Base-by-base conservation (phyloP, 1,140 invertebrate genomes). In the silkworm (Bombyx mori) region DNA sequence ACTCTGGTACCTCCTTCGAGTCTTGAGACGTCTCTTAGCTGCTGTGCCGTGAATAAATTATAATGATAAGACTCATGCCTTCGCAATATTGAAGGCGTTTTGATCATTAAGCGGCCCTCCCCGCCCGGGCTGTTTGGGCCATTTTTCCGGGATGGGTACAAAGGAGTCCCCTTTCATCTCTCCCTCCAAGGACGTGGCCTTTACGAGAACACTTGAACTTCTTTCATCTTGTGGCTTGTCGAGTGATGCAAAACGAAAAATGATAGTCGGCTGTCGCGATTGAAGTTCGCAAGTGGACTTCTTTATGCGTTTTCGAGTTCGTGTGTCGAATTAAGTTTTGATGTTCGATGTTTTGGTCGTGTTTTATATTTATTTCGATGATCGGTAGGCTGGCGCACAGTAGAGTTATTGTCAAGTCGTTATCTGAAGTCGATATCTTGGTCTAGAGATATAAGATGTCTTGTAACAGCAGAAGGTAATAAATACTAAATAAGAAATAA, bases 21-120 rank as follows among this genome's bases (percentile, higher is more conserved):
- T 35, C 4, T 35, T 35, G 26, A 35, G 56, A 65, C 54, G 59
- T 58, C 57, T 58, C 54, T 60, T 60, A 53, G 64, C 66, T 73
- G 71, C 70, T 75, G 63, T 68, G 61, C 73, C 66, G 66, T 86
- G 79, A 83, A 86, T 83, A 82, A 86, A 82, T 82, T 81, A 83
- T 83, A 82, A 79, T 72, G 76, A 78, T 81, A 83, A 79, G 73
- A 68, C 70, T 66, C 69, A 69, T 76, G 77, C 71, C 77, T 77
- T 77, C 73, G 73, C 75, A 75, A 82, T 85, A 83, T 85, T 82
- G 78, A 74, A 82, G 78, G 71, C 77, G 76, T 79, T 80, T 75
- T 82, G 77, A 82, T 82, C 75, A 79, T 81, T 82, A 85, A 79
- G 68, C 71, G 63, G 48, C 57, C 63, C 71, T 67, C 62, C 62